Evolutionary conservation across 53 echinoderm and acorn worm species (phyloP).

Genomic region (Mesocentrotus franciscanus): DNA sequence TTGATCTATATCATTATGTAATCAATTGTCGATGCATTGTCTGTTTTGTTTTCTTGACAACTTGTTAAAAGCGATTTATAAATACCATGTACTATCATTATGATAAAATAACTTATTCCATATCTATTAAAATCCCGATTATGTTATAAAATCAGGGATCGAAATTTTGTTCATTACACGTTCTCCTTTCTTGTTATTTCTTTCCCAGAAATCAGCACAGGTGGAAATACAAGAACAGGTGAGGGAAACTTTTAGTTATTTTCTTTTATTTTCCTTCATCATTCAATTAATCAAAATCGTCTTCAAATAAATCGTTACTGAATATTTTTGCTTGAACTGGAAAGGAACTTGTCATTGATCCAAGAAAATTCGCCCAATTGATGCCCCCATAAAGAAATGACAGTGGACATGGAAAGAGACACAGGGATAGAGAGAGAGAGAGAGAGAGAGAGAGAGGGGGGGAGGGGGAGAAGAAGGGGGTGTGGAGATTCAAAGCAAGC

Average conservation of each 20-base stretch:
- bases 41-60: too few relatives aligned
- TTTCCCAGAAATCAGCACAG: constrained; percentile 37
- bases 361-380: not conserved
- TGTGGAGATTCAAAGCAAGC: too few relatives aligned
- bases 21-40: too few relatives aligned
- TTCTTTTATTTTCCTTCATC: not conserved
- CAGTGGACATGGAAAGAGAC: not conserved
- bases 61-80: too few relatives aligned
- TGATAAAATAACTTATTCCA: too few relatives aligned
- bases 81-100: too few relatives aligned
- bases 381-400: not conserved
- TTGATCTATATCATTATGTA: too few relatives aligned
- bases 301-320: not conserved
- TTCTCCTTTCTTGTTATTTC: not conserved
- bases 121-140: not conserved
- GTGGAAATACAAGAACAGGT: constrained; percentile 51
- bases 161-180: too few relatives aligned
- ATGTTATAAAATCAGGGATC: not conserved
- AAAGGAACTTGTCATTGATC: not conserved
- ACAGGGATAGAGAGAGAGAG: not conserved
- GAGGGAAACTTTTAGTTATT: not conserved
- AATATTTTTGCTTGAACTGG: not conserved
- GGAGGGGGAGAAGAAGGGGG: too few relatives aligned
- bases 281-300: not conserved
- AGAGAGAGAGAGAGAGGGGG: not conserved